phyloP scores from a whole-genome alignment of 2,888 invertebrate genomes.

The Parelbella ahira region DNA sequence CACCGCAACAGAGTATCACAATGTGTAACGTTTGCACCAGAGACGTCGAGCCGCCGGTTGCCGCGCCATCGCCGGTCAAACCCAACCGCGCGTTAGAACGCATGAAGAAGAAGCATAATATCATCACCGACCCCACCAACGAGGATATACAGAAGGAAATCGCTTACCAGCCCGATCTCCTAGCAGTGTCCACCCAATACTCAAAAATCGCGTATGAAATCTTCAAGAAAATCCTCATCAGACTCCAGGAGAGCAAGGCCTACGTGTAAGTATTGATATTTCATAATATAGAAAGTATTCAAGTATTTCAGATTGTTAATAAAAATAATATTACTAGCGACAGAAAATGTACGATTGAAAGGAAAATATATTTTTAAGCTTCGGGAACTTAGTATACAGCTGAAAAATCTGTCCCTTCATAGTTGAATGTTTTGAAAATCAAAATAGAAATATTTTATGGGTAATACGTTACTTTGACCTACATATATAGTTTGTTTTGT shows the following conservation, averaged over 20 bases:
- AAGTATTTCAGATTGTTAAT: no score
- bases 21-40: slow-evolving; percentile 75
- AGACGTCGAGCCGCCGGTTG: slow-evolving; percentile 38
- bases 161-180: slow-evolving; percentile 68
- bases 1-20: slow-evolving; percentile 7
- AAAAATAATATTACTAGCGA: no score
- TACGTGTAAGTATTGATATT: slow-evolving; percentile 78
- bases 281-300: no score
- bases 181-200: slow-evolving; percentile 70
- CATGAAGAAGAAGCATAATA: slow-evolving; percentile 70
- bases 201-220: slow-evolving; percentile 63
- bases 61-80: slow-evolving; percentile 39
- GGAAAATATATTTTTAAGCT: no score
- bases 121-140: slow-evolving; percentile 57
- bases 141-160: slow-evolving; percentile 59
- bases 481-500: no score
- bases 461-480: no score
- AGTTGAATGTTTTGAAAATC: no score
- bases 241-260: slow-evolving; percentile 64
- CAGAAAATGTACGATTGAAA: no score
- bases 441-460: no score
- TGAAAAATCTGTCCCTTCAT: no score
- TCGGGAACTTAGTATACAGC: no score
- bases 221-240: slow-evolving; percentile 51
- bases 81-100: slow-evolving; percentile 49